Base-by-base conservation (phyloP, 2,888 invertebrate genomes). In the Quadroppia sp. region DNA sequence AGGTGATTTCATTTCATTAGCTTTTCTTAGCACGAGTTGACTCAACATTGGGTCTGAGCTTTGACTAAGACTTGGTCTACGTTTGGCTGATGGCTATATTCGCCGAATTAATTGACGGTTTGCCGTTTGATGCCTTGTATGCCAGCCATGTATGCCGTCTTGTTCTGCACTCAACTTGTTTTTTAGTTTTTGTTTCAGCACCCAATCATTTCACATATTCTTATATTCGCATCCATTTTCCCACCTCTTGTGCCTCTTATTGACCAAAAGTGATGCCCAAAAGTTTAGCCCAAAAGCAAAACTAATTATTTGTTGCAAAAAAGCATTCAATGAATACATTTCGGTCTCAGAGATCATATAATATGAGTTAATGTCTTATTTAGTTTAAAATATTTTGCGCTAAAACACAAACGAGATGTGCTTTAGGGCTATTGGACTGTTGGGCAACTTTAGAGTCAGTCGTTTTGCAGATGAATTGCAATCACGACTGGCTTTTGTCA, bases 1-100 rank as follows among this genome's bases (percentile, higher is more conserved):
- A 64, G 64, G 64, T 64, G 64, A 64, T 64, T 64, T 64, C 64
- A 64, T 64, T 64, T 64, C 36, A 64, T 64, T 64, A 64, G 64
- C 64, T 64, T 64, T 64, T 30, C 64, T 64, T 64, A 64, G 64
- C 36, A 64, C 64, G 36, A 40, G 40, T 36, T 64, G n/a, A 64
- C 36, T 64, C 36, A 64, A 64, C 30, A 36, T 20, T 40, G 40
- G 9, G 64, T 64, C 20, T 23, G 20, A 64, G 40, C 53, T 53
- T 13, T 53, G 23, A 11, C 56, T 56, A 7, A 15, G 11, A 30
- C 15, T 56, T 28, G 17, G 56, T 20, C 15, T 56, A 15, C 17
- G 4, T 64, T 64, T 64, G 20, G 64, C 64, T 40, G 20, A 64
- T 64, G 64, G 64, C 64, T 64, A 64, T 64, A 64, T 64, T 40